phyloP scores from a whole-genome alignment of 2,113 vertebrate species.

The Labeo rohita region DNA sequence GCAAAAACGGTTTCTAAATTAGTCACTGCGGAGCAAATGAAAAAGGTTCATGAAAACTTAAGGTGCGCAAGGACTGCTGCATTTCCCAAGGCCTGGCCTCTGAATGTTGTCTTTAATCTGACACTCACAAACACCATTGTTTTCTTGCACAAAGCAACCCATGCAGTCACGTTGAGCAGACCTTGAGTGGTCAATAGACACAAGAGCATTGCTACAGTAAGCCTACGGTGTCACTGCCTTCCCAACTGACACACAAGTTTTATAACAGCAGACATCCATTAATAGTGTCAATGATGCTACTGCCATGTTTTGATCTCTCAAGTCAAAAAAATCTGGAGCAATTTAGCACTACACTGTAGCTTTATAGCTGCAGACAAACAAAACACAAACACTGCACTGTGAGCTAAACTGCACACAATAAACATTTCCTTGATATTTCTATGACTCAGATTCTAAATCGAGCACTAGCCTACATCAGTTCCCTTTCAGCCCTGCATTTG shows the following conservation, averaged over 20 bases:
- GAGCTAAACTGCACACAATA: not conserved
- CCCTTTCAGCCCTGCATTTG: not conserved
- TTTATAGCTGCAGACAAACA: not conserved
- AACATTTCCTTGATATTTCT: not conserved
- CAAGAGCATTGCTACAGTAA: not conserved
- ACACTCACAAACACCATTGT: conserved; percentile 23
- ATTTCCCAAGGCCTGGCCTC: conserved; percentile 6
- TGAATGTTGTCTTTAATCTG: conserved; percentile 25
- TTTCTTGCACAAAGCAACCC: conserved; percentile 24
- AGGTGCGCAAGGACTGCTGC: not conserved
- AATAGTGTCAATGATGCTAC: not conserved
- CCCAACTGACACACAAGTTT: not conserved
- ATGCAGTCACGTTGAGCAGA: not conserved
- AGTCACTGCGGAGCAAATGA: not conserved
- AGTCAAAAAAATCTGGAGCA: not conserved
- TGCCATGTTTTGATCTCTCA: not conserved
- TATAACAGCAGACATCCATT: not conserved
- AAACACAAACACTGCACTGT: not conserved
- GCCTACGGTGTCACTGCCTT: not conserved
- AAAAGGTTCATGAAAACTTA: conserved; percentile 20
- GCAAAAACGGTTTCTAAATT: not conserved
- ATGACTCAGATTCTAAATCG: not conserved
- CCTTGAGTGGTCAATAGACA: not conserved
- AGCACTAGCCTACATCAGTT: not conserved
- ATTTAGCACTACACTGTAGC: not conserved